phyloP scores from a whole-genome alignment of 2,797 vertebrate species.

The Xenops minutus region DNA sequence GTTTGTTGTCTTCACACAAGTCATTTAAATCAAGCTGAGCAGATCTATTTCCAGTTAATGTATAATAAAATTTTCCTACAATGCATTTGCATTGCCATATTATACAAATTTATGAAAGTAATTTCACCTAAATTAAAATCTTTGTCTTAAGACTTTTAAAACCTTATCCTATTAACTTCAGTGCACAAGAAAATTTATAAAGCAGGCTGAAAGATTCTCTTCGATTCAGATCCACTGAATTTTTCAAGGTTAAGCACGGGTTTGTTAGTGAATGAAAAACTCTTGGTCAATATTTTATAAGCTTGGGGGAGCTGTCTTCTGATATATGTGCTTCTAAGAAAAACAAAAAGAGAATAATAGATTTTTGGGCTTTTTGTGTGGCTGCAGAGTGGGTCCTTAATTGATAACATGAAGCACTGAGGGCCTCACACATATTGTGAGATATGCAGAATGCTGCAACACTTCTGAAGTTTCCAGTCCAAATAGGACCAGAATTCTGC shows the following conservation, averaged over 20 bases:
- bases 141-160: neutral
- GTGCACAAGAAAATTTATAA: neutral
- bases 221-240: neutral
- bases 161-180: neutral
- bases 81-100: conserved; percentile 32
- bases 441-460: neutral
- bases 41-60: conserved; percentile 45
- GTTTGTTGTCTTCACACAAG: neutral
- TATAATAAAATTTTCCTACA: conserved; percentile 39
- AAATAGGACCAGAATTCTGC: neutral
- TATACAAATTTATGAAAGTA: conserved; percentile 35
- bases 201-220: neutral
- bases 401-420: neutral
- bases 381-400: too few species aligned
- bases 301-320: neutral
- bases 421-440: neutral
- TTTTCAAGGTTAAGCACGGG: neutral
- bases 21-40: conserved; percentile 3
- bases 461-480: neutral
- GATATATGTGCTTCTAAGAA: neutral
- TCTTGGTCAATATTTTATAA: conserved; percentile 3
- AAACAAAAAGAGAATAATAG: neutral
- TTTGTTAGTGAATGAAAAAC: neutral
- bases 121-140: conserved; percentile 12
- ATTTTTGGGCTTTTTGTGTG: neutral